A percentile compares a stretch with the other conserved stretches of the same genome.
Evolutionary conservation across 2,797 vertebrate species (phyloP).

Genomic region (Melanotaenia nigrans): DNA sequence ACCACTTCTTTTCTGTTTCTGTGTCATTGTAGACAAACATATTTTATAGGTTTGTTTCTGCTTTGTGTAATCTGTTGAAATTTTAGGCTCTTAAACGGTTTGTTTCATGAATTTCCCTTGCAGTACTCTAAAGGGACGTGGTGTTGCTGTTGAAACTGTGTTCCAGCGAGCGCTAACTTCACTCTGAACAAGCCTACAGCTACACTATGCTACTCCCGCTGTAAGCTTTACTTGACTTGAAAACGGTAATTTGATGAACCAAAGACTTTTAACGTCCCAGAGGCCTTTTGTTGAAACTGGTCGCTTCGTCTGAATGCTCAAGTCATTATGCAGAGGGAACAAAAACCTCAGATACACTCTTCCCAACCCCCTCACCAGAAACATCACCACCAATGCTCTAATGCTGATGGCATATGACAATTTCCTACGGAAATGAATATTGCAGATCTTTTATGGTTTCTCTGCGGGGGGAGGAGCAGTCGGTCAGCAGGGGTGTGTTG

Average conservation of each 20-base stretch:
- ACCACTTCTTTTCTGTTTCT: conserved; percentile 13
- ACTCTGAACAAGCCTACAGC: conserved; percentile 45
- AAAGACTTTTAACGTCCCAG: conserved; percentile 77
- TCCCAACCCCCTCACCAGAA: conserved; percentile 27
- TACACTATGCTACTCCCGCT: conserved; percentile 50
- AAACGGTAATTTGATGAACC: conserved; percentile 72
- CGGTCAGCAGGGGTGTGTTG: conserved; percentile 14
- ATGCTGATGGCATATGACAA: conserved; percentile 55
- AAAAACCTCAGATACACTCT: conserved; percentile 9
- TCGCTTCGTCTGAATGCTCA: conserved; percentile 16
- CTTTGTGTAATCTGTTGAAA: conserved; percentile 20
- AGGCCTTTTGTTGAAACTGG: conserved; percentile 69
- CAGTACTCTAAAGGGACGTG: conserved; percentile 28
- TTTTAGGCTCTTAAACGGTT: conserved; percentile 4
- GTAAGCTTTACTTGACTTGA: conserved; percentile 67
- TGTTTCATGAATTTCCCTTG: conserved; percentile 5
- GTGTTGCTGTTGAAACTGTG: conserved; percentile 1
- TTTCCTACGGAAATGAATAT: conserved; percentile 75
- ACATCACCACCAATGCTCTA: conserved; percentile 34
- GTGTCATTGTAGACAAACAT: conserved; percentile 56
- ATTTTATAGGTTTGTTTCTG: conserved; percentile 27
- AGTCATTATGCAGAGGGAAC: conserved; percentile 52
- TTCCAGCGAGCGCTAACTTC: conserved; percentile 8
- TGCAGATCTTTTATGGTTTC: conserved; percentile 47
- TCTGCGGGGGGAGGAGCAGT: conserved; percentile 15